phyloP scores from a whole-genome alignment of 2,113 vertebrate genomes.

The Hypanus sabinus region DNA sequence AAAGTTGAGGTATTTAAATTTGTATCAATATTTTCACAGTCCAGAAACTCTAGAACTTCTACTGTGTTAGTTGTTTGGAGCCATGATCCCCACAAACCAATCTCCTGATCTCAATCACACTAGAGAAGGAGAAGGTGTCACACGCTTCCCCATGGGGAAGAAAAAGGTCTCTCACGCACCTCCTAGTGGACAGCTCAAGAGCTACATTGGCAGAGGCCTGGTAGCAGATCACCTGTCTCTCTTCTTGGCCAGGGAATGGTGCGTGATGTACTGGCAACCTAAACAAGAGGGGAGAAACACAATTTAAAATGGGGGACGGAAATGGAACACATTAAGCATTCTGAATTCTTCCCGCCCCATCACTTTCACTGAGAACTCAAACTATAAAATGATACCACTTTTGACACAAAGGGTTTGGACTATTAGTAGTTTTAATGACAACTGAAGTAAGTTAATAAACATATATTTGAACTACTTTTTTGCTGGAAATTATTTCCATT shows the following conservation, averaged over 20 bases:
- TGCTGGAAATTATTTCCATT: neutral
- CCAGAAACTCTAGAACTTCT: slow-evolving; percentile 30
- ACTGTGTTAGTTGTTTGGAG: slow-evolving; percentile 29
- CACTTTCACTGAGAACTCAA: slow-evolving; percentile 17
- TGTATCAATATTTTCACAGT: slow-evolving; percentile 19
- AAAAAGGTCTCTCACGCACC: slow-evolving; percentile 35
- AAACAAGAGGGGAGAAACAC: slow-evolving; percentile 35
- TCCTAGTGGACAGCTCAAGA: slow-evolving; percentile 36
- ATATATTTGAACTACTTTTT: neutral
- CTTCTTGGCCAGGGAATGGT: slow-evolving; percentile 35
- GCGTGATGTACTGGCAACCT: slow-evolving; percentile 34
- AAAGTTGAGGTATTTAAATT: neutral
- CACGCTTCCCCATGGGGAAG: slow-evolving; percentile 33
- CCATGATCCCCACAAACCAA: slow-evolving; percentile 34
- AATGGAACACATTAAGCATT: slow-evolving; percentile 33
- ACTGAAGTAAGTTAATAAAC: neutral
- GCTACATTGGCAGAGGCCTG: slow-evolving; percentile 35
- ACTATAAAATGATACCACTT: slow-evolving; percentile 16
- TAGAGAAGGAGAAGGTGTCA: slow-evolving; percentile 34
- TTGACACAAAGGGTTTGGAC: slow-evolving; percentile 17
- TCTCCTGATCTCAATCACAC: slow-evolving; percentile 34
- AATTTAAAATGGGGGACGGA: slow-evolving; percentile 33
- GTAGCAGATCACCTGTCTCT: slow-evolving; percentile 34
- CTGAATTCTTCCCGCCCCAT: slow-evolving; percentile 24
- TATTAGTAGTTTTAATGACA: slow-evolving; percentile 13